Evolutionary conservation across 2,888 invertebrate genomes (phyloP).

Genomic region (Ochropleura plecta): DNA sequence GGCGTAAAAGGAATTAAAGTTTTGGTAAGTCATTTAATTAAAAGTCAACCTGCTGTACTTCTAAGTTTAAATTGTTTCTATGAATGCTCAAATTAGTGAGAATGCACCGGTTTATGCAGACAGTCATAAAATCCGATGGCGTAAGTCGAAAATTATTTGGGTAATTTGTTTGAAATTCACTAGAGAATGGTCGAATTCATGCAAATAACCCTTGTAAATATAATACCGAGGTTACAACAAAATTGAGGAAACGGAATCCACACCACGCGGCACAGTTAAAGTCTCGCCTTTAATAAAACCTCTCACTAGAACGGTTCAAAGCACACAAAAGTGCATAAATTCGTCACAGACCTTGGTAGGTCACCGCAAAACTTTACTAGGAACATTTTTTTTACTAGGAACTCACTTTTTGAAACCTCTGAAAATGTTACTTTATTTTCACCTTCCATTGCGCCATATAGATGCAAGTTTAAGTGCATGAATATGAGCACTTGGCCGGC

Average conservation of each 20-base stretch:
- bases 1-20: not conserved
- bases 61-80: not conserved
- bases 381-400: slow-evolving; percentile 5
- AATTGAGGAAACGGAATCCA: slow-evolving; percentile 7
- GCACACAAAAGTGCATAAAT: slow-evolving; percentile 31
- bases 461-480: not conserved
- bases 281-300: slow-evolving; percentile 32
- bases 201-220: not conserved
- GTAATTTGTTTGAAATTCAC: not conserved
- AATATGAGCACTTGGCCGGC: too few relatives aligned
- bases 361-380: slow-evolving; percentile 29
- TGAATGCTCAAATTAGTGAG: not conserved
- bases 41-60: not conserved
- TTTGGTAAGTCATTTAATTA: not conserved
- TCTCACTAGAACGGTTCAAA: slow-evolving; percentile 20
- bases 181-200: not conserved
- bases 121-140: not conserved
- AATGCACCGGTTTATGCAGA: not conserved
- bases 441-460: not conserved
- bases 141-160: not conserved
- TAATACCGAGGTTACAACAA: not conserved
- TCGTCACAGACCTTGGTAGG: slow-evolving; percentile 18
- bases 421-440: slow-evolving; percentile 15
- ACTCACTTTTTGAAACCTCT: slow-evolving; percentile 19
- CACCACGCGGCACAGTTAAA: not conserved